Percentiles rank a stretch among this genome's conserved stretches.
phyloP scores from a whole-genome alignment of 1,140 invertebrate genomes.

The Caenorhabditis inopinata region DNA sequence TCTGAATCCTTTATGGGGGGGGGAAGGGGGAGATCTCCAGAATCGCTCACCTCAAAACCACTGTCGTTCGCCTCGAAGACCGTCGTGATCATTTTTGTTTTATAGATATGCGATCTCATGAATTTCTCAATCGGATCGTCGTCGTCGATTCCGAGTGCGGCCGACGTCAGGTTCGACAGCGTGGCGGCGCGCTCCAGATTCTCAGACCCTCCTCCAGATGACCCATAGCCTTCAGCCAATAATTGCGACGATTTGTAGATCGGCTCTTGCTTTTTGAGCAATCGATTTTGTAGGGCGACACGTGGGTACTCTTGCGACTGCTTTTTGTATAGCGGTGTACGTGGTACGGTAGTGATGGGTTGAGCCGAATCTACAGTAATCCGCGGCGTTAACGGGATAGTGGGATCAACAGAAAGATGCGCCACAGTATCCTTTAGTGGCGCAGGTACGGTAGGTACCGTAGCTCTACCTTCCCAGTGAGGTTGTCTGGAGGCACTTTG shows the following conservation, averaged over 20 bases:
- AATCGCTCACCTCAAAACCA: constrained; percentile 11
- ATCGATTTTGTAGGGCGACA: neutral
- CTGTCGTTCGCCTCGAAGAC: constrained; percentile 36
- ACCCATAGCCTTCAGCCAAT: neutral
- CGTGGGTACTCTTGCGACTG: neutral
- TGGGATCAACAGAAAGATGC: too few relatives aligned
- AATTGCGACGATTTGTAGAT: neutral
- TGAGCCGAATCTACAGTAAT: too few relatives aligned
- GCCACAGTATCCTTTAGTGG: too few relatives aligned
- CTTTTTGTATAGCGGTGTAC: neutral
- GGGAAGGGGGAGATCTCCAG: too few relatives aligned
- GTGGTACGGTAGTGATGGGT: too few relatives aligned
- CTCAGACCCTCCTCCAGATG: neutral
- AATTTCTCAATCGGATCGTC: constrained; percentile 32
- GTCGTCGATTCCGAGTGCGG: neutral
- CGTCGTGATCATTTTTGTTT: constrained; percentile 33
- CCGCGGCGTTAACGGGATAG: too few relatives aligned
- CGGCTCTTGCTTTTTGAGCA: neutral
- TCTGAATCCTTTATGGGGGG: too few relatives aligned
- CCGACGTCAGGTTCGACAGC: neutral
- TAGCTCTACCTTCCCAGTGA: too few relatives aligned
- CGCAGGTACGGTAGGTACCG: too few relatives aligned
- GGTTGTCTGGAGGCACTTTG: too few relatives aligned
- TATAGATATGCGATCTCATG: constrained; percentile 28
- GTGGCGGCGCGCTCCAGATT: neutral